These are phyloP conservation scores for Anthonomus grandis DNA, from an alignment of 1,140 invertebrate species.

Conservation along the genomic window DNA sequence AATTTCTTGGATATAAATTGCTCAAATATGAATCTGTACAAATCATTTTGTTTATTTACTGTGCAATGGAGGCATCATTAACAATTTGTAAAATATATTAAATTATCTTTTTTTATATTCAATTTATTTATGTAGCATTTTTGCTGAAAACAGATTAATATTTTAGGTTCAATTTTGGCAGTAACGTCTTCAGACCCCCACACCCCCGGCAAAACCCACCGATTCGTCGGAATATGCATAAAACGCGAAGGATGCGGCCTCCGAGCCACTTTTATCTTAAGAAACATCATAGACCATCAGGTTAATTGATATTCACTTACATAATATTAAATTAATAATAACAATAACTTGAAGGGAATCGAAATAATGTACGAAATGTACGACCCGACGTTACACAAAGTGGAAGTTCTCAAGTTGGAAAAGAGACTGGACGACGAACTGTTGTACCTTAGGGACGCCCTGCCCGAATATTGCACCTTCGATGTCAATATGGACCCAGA, in stretches of 20 bases:
- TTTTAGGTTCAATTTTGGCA: constrained; percentile 81
- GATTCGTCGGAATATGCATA: constrained; percentile 98
- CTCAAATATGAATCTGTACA: too few species aligned
- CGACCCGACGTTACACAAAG: constrained; percentile 85
- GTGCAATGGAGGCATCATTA: too few species aligned
- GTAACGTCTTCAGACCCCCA: constrained; percentile 88
- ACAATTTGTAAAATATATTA: too few species aligned
- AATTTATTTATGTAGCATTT: too few species aligned
- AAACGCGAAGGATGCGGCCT: constrained; percentile 76
- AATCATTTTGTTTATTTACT: too few species aligned
- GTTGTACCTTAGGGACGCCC: constrained; percentile 89
- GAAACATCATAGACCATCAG: constrained; percentile 91
- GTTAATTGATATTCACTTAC: constrained; percentile 45
- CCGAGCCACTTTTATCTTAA: constrained; percentile 76
- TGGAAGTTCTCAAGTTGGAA: constrained; percentile 89
- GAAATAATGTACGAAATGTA: constrained; percentile 90
- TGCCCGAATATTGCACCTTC: constrained; percentile 90
- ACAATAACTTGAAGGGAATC: constrained; percentile 42
- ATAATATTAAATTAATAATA: too few species aligned
- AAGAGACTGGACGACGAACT: constrained; percentile 90
- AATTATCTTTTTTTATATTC: constrained; percentile 24
- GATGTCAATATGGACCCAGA: constrained; percentile 89
- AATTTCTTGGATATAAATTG: too few species aligned
- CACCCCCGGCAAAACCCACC: constrained; percentile 77
- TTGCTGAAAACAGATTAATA: too few species aligned